Evolutionary conservation across 2,797 vertebrate genomes (phyloP), one percentile per base, ranked within the genome.

Genomic region (Scolopax bukidnonensis): DNA sequence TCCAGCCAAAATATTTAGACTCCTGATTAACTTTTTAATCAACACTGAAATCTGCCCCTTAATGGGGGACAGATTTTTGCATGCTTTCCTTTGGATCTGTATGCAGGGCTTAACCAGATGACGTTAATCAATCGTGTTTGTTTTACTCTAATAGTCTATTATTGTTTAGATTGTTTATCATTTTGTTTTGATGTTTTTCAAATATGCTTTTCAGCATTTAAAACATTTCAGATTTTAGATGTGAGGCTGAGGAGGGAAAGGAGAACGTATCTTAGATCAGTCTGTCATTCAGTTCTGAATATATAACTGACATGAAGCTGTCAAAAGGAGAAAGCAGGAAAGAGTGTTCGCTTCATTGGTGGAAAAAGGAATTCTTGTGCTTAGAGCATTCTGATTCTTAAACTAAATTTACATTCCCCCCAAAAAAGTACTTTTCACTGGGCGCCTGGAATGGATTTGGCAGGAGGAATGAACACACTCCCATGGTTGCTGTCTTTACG

Each of bases 21-120:
- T 90, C 24, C 1, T 61, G 80, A 79, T 91, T 93, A 95, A 88
- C 61, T 77, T 94, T 84, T 50, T 90, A 95, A 93, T 95, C 79
- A 68, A 50, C 7, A 4, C 45, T 85, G 91, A 85, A 90, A 81
- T 84, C 65, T 91, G 65, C 23, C 57, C 54, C 80, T 69, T 86
- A 90, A 78, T 71, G 47, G 65, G 33, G 65, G 76, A 51, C 68
- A 28, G 75, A 40, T 70, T 91, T 76, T 61, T 6, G n/a, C 21
- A 40, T 93, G 89, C 45, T 84, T 59, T 47, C 36, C 65, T 61
- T 60, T 68, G 82, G 68, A 59, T 91, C 84, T 70, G 14, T n/a
- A 2, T 30, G 68, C 87, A n/a, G 9, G 79, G 69, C 75, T 89
- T 83, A 77, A 41, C 76, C 65, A 59, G 64, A 32, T 30, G 80